Base-by-base conservation (phyloP, 2,113 vertebrate genomes). In the Cygnus buccinator region DNA sequence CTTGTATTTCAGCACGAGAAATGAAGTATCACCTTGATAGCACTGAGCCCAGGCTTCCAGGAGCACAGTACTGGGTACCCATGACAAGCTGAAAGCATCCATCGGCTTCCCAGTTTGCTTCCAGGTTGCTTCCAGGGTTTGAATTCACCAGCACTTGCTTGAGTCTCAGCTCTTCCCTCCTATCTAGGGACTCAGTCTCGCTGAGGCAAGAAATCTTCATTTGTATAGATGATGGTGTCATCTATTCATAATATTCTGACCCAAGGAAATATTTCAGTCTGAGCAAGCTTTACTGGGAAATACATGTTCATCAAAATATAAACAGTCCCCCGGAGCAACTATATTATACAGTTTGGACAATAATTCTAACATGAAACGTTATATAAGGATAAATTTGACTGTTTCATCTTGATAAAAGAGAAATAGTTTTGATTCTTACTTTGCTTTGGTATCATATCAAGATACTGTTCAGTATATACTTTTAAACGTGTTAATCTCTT, bases 21-120 rank as follows among this genome's bases (percentile, higher is more conserved):
- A 35, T 25, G 6, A 18, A 75, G 13, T 8, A 5, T 22, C 15
- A 2, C 35, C 29, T 41, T 2, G 0, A 20, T 3, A 33, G 35
- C 3, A 1, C 41, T 20, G 54, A 82, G 31, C 11, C 10, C 39
- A 29, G 17, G 9, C 19, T 72, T 85, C 31, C 65, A 61, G 31
- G 17, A 86, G 28, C 26, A 31, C 21, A 29, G 19, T 55, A 68
- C 19, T 1, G 1, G 29, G 12, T 63, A 61, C 5, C 35, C 58
- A 35, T 28, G 10, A 35, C 7, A 57, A 41, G 35, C 14, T 1
- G 1, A 48, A 2, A 50, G 20, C 46, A 54, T 46, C 61, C 55
- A 44, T 10, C 29, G 10, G 3, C 17, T 44, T 35, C n/a, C 31
- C 13, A 4, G 20, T 35, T 92, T 2, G 0, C 25, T 72, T 66